These are phyloP conservation scores for Atethmia centrago DNA, from an alignment of 2,888 invertebrate genomes.

Conservation along the genomic window DNA sequence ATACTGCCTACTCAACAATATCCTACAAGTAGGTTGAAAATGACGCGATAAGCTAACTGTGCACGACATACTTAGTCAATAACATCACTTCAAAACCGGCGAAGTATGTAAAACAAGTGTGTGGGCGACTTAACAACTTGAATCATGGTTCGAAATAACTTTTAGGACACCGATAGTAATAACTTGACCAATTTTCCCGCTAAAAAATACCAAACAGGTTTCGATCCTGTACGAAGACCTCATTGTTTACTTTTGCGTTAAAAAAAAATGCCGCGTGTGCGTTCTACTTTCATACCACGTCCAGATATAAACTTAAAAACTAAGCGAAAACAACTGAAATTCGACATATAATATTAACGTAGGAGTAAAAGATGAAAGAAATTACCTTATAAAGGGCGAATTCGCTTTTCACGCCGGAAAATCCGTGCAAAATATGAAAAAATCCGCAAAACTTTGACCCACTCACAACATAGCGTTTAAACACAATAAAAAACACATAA, in stretches of 20 bases:
- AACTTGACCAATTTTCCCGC: conserved; percentile 42
- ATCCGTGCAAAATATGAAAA: conserved; percentile 61
- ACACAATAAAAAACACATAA: conserved; percentile 58
- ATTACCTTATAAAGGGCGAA: conserved; percentile 62
- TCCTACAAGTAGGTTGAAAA: conserved; percentile 6
- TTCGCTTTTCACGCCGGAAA: conserved; percentile 41
- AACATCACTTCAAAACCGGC: conserved; percentile 49
- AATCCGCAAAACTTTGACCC: conserved; percentile 67
- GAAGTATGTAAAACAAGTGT: conserved; percentile 29
- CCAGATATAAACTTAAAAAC: conserved; percentile 37
- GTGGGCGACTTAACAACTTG: conserved; percentile 51
- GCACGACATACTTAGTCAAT: conserved; percentile 34
- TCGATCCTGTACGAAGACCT: conserved; percentile 46
- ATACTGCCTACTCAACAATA: background rate
- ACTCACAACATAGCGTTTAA: conserved; percentile 65
- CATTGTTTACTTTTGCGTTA: conserved; percentile 72
- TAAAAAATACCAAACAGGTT: conserved; percentile 51
- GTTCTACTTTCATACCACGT: conserved; percentile 67
- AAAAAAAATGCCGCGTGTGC: conserved; percentile 75
- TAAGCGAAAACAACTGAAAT: conserved; percentile 16
- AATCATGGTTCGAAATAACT: conserved; percentile 50
- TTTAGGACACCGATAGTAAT: conserved; percentile 16
- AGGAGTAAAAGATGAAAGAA: conserved; percentile 20
- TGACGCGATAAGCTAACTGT: conserved; percentile 33
- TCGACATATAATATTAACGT: background rate